Evolutionary conservation across 2,888 invertebrate genomes (phyloP), one percentile per base, ranked within the genome.

Genomic region (Phyllotreta striolata): DNA sequence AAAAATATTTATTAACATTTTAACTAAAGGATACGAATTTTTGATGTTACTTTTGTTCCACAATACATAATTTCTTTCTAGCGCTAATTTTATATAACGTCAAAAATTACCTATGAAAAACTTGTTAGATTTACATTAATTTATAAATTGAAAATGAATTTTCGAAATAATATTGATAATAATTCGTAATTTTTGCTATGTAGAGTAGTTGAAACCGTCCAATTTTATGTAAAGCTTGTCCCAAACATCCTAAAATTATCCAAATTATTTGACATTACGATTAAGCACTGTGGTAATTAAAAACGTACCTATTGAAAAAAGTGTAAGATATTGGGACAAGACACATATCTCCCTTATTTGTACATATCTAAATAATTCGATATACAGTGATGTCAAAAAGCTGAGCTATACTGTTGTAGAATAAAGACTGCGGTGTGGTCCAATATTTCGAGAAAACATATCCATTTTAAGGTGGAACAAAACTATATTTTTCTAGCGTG

Each of bases 391-490:
- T 65, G 63, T 70, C 58, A 66, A 66, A 40, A 57, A 43, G 66
- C 51, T 65, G 68, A 71, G 69, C 68, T 70, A 55, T 69, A 66
- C 58, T 66, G 66, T 62, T 68, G 59, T 76, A 77, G 73, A 69
- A 72, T 73, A 75, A 79, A 80, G 79, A 80, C 80, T 80, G 80
- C 76, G 77, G 79, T 76, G 78, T 79, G 81, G 81, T 81, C 81
- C 81, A 81, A 81, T 76, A 74, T 73, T 72, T 70, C 66, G 69
- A 69, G 73, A 72, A 66, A 72, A 78, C 78, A 79, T 79, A 80
- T 78, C 78, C 76, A 75, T 71, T 24, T 73, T 74, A 74, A 77
- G 73, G 76, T 77, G 76, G 77, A 73, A 72, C 69, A 76, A 24
- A 68, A 69, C 71, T 78, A 80, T 80, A 80, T 80, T 80, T 80